phyloP scores from a whole-genome alignment of 2,888 invertebrate genomes.

The Macroteleia sp. region DNA sequence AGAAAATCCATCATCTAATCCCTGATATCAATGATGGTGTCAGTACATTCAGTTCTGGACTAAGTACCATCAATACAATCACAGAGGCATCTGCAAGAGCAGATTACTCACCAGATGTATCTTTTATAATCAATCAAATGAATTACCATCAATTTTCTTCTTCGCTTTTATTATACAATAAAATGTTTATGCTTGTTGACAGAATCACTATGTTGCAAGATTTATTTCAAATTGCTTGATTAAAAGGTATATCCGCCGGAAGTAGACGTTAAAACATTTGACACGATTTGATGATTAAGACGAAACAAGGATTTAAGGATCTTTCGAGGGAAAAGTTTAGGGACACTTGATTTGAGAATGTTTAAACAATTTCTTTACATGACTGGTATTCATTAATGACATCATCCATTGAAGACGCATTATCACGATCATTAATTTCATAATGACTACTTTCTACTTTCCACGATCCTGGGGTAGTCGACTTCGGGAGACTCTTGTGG shows the following conservation, averaged over 20 bases:
- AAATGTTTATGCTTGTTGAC: conserved; percentile 10
- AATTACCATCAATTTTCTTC: conserved; percentile 4
- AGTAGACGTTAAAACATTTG: not conserved
- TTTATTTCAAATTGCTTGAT: no score
- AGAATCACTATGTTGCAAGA: conserved; percentile 3
- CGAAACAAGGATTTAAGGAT: no score
- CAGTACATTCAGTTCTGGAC: no score
- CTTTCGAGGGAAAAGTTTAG: no score
- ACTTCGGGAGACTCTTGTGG: conserved; percentile 44
- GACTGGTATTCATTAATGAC: conserved; percentile 62
- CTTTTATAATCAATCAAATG: conserved; percentile 9
- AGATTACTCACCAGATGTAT: no score
- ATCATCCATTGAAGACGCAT: conserved; percentile 68
- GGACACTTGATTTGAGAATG: conserved; percentile 7
- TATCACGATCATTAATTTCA: conserved; percentile 74
- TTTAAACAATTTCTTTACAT: conserved; percentile 43
- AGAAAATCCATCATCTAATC: no score
- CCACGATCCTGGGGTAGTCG: conserved; percentile 65
- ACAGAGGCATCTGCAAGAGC: no score
- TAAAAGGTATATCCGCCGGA: not conserved
- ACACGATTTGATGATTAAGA: not conserved
- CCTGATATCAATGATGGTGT: no score
- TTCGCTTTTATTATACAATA: conserved; percentile 13
- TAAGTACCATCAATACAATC: no score
- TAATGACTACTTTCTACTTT: conserved; percentile 79